Conservation (phyloP, 1,140 invertebrate species). For the Pseudomyrmex flavicornis region DNA sequence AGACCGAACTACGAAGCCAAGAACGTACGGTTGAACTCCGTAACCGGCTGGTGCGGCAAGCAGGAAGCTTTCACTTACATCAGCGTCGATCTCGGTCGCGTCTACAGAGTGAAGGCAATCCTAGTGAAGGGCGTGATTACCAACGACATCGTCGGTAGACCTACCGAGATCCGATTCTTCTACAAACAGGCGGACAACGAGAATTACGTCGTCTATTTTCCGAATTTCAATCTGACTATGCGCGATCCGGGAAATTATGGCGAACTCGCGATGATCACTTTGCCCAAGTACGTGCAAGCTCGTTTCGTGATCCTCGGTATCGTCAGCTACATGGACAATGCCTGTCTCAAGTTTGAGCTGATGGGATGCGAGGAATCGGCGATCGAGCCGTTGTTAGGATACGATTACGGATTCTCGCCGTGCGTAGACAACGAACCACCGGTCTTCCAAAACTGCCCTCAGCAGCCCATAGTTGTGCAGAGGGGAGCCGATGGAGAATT, state of each 20-base stretch:
- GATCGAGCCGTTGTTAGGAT: constrained; percentile 93
- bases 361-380: constrained; percentile 96
- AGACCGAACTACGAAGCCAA: constrained; percentile 95
- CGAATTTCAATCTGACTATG: constrained; percentile 97
- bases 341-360: constrained; percentile 97
- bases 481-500: constrained; percentile 94
- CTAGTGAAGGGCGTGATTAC: constrained; percentile 97
- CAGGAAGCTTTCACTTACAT: constrained; percentile 98
- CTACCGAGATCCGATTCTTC: constrained; percentile 98
- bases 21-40: constrained; percentile 96
- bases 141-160: constrained; percentile 96
- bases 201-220: constrained; percentile 98
- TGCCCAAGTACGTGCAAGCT: constrained; percentile 96
- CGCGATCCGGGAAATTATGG: constrained; percentile 97
- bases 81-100: constrained; percentile 96
- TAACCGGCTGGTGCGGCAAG: constrained; percentile 97
- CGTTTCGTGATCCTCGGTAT: constrained; percentile 97
- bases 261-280: constrained; percentile 97
- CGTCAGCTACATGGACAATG: constrained; percentile 98
- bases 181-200: constrained; percentile 97
- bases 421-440: constrained; percentile 98
- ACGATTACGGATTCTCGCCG: constrained; percentile 96
- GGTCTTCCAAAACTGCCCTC: constrained; percentile 97
- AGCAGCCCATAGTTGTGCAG: constrained; percentile 95
- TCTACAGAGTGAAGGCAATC: constrained; percentile 96